These are phyloP conservation scores for Momotus momota DNA, from an alignment of 2,797 vertebrate genomes.

Conservation along the genomic window DNA sequence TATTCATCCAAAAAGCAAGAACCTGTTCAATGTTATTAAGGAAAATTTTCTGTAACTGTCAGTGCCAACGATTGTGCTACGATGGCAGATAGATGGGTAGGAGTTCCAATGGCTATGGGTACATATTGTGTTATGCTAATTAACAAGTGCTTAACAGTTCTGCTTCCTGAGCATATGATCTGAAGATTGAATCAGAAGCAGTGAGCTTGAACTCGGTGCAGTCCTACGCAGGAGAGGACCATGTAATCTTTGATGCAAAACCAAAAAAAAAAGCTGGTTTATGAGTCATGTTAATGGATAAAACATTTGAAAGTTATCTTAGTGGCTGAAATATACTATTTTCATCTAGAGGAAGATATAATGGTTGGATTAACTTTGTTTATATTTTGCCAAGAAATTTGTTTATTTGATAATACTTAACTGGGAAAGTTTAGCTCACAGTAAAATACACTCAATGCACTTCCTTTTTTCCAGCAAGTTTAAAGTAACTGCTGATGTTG, in stretches of 20 bases:
- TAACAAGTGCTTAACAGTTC: conserved; percentile 2
- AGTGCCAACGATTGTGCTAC: neutral
- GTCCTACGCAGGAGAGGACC: neutral
- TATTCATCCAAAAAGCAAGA: conserved; percentile 18
- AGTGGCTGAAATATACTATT: neutral
- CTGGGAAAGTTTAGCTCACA: neutral
- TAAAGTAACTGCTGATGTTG: neutral
- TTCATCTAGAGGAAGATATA: neutral
- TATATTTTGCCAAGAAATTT: neutral
- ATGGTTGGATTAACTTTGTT: neutral
- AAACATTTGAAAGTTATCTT: neutral
- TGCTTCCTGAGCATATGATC: conserved; percentile 52
- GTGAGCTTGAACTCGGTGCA: neutral
- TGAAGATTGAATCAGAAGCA: conserved; percentile 5
- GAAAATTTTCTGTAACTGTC: neutral
- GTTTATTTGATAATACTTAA: neutral
- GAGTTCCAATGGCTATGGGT: neutral
- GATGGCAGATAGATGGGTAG: conserved; percentile 6
- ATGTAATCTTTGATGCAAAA: neutral
- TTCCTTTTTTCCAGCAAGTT: neutral
- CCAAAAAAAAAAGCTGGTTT: neutral
- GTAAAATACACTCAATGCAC: neutral
- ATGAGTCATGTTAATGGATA: conserved; percentile 18
- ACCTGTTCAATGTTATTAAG: neutral
- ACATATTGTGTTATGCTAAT: conserved; percentile 5